These are phyloP conservation scores for Acanthosepion lycidas DNA, from an alignment of 2,888 invertebrate species.

Conservation along the genomic window DNA sequence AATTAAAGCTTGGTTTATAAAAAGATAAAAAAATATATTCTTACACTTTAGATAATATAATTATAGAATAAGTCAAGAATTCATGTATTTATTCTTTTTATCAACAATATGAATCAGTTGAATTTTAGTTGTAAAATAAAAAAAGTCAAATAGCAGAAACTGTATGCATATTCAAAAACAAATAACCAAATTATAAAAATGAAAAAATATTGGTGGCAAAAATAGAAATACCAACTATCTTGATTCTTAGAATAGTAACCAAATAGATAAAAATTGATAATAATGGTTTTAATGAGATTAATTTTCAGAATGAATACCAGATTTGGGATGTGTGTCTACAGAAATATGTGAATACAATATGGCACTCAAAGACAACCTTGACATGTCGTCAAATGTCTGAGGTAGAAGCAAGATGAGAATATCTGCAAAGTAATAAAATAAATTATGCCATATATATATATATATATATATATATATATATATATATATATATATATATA, in stretches of 20 bases:
- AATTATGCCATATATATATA: no score
- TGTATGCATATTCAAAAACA: no score
- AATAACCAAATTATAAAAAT: neutral
- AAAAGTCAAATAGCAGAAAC: no score
- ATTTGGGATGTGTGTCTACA: neutral
- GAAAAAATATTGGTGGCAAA: neutral
- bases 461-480: no score
- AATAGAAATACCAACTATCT: neutral
- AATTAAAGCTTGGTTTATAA: neutral
- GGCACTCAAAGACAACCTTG: neutral
- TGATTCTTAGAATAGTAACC: neutral
- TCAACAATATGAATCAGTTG: no score
- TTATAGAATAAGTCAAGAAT: neutral
- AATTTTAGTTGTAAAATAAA: no score
- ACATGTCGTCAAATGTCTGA: neutral
- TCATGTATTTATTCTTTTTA: neutral
- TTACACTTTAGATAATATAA: neutral
- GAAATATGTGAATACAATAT: neutral
- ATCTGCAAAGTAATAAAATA: neutral
- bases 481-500: no score
- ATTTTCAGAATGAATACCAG: neutral
- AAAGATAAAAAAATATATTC: neutral
- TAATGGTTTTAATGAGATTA: neutral
- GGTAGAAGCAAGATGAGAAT: neutral
- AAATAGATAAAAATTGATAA: neutral